Evolutionary conservation across 2,113 vertebrate genomes (phyloP).

Genomic region (Sturnira hondurensis): DNA sequence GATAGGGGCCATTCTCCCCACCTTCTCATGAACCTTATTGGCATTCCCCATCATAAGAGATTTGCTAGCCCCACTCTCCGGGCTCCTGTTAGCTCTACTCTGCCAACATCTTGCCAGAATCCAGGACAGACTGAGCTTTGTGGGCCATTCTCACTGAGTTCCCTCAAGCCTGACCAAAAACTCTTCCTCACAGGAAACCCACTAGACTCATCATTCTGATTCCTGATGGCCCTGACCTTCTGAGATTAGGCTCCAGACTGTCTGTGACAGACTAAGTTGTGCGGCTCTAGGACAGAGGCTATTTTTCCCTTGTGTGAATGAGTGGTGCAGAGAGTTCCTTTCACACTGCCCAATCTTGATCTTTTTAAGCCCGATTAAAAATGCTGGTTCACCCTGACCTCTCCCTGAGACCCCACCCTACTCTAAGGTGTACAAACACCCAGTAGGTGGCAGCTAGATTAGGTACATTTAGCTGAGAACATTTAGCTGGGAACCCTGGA

Average conservation of each 20-base stretch:
- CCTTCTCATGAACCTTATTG: background rate
- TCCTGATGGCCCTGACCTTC: background rate
- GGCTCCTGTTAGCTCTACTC: background rate
- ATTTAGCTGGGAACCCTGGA: too few relatives aligned
- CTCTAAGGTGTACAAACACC: background rate
- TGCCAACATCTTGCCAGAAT: background rate
- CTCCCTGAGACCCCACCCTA: background rate
- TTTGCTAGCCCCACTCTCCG: background rate
- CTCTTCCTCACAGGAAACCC: background rate
- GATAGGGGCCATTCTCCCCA: background rate
- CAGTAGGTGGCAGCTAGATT: background rate
- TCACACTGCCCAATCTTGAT: background rate
- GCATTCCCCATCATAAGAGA: background rate
- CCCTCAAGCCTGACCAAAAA: background rate
- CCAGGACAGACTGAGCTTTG: background rate
- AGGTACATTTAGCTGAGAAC: too few relatives aligned
- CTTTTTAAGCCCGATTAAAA: background rate
- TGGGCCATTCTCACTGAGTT: background rate
- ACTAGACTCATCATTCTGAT: background rate
- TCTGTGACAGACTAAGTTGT: background rate
- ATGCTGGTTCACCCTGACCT: background rate
- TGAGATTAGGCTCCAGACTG: background rate
- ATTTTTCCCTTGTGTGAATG: background rate
- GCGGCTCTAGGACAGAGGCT: background rate
- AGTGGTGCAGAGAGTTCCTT: background rate